These are phyloP conservation scores for Drosophila rubida DNA, from an alignment of 2,888 invertebrate species.

Conservation along the genomic window DNA sequence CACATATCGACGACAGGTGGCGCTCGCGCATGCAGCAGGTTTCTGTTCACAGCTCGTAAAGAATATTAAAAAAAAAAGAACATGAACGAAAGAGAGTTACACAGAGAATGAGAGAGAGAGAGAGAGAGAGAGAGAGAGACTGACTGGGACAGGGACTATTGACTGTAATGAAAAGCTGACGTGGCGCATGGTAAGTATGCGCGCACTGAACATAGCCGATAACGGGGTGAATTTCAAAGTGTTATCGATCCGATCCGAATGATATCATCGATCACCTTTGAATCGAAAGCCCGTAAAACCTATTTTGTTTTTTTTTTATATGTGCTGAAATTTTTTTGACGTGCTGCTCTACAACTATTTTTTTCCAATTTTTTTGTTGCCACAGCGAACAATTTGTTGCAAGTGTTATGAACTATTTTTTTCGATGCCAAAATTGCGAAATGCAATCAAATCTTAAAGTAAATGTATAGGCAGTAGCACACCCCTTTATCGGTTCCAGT, in stretches of 20 bases:
- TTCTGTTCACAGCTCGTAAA: slow-evolving; percentile 34
- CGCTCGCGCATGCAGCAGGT: slow-evolving; percentile 28
- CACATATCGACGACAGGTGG: slow-evolving; percentile 32
- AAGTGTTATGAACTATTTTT: slow-evolving; percentile 29
- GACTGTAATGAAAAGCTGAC: slow-evolving; percentile 45
- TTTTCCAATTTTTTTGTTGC: slow-evolving; percentile 25
- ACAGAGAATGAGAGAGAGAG: slow-evolving; percentile 36
- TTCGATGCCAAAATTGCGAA: slow-evolving; percentile 16
- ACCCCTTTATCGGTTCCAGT: slow-evolving; percentile 74
- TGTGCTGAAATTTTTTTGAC: slow-evolving; percentile 46
- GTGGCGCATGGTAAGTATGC: slow-evolving; percentile 83
- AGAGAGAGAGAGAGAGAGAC: slow-evolving; percentile 29
- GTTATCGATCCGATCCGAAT: slow-evolving; percentile 51
- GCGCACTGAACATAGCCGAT: slow-evolving; percentile 72
- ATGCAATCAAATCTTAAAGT: slow-evolving; percentile 12
- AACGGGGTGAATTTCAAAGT: slow-evolving; percentile 64
- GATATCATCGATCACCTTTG: slow-evolving; percentile 10
- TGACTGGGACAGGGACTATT: slow-evolving; percentile 40
- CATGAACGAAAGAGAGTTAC: slow-evolving; percentile 26
- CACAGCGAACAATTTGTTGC: neutral
- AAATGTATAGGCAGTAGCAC: slow-evolving; percentile 28
- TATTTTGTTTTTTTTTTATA: slow-evolving; percentile 66
- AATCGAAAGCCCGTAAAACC: slow-evolving; percentile 2
- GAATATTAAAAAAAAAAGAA: slow-evolving; percentile 3
- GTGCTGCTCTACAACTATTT: slow-evolving; percentile 19